These are phyloP conservation scores for Elysia chlorotica DNA, from an alignment of 1,140 invertebrate species.

Conservation along the genomic window DNA sequence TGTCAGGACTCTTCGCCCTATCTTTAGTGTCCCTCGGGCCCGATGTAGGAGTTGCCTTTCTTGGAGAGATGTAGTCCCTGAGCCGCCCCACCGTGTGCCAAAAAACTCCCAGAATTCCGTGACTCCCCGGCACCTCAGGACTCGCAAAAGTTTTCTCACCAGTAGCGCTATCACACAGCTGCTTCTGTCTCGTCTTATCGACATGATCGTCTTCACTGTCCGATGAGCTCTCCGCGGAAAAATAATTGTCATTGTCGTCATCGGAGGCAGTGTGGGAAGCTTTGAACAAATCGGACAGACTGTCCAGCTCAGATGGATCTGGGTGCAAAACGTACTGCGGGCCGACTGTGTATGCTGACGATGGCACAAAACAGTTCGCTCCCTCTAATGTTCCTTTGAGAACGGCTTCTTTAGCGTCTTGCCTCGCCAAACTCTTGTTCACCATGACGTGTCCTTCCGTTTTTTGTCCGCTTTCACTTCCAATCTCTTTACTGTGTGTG, in stretches of 20 bases:
- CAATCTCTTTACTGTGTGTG: too few species aligned
- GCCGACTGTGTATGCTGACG: not conserved
- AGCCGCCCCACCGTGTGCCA: not conserved
- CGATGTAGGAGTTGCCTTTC: not conserved
- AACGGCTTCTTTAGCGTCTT: too few species aligned
- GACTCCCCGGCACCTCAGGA: not conserved
- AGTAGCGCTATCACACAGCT: not conserved
- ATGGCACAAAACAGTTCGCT: not conserved
- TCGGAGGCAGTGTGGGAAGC: not conserved
- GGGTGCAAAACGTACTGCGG: not conserved
- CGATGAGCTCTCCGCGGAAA: slow-evolving; percentile 12
- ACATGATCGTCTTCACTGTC: slow-evolving; percentile 5
- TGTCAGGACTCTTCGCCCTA: not conserved
- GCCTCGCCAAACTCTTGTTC: too few species aligned
- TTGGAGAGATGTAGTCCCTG: not conserved
- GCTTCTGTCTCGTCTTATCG: not conserved
- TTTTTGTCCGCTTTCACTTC: too few species aligned
- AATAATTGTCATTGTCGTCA: slow-evolving; percentile 2
- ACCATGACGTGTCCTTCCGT: too few species aligned
- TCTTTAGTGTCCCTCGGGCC: not conserved
- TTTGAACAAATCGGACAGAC: not conserved
- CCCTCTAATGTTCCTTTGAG: too few species aligned
- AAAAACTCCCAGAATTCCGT: not conserved
- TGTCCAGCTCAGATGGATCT: not conserved
- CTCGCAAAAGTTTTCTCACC: not conserved